Evolutionary conservation across 2,797 vertebrate species (phyloP).

Genomic region (Lophotriccus pileatus): DNA sequence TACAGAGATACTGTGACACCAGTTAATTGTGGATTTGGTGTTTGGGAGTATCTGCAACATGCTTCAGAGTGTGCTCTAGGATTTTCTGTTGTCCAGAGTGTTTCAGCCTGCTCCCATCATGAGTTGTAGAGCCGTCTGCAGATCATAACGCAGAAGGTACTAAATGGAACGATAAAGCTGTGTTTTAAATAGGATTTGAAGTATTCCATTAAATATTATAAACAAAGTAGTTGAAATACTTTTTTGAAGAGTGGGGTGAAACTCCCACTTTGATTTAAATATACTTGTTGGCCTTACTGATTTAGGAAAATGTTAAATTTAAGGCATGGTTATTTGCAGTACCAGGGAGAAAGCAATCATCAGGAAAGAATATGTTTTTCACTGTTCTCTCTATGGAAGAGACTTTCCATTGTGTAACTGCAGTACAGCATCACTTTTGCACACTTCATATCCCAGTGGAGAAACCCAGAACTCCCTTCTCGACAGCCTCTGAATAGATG

Average conservation of each 20-base stretch:
- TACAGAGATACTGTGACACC: not conserved
- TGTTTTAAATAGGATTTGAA: not conserved
- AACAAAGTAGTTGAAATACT: not conserved
- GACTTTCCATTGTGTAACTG: not conserved
- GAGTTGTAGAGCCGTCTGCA: not conserved
- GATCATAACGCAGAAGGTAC: not conserved
- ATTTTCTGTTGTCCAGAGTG: not conserved
- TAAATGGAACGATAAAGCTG: not conserved
- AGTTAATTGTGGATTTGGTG: not conserved
- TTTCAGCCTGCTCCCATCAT: rapidly evolving
- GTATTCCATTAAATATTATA: not conserved
- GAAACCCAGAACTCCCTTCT: not conserved
- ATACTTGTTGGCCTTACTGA: not conserved
- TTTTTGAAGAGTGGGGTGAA: not conserved
- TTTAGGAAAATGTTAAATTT: not conserved
- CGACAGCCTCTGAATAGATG: not conserved
- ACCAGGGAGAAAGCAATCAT: not conserved
- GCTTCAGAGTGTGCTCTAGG: rapidly evolving
- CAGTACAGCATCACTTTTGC: rapidly evolving
- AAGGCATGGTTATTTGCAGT: not conserved
- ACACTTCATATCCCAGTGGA: not conserved
- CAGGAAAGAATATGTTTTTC: not conserved
- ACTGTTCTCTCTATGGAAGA: not conserved
- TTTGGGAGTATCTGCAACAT: not conserved
- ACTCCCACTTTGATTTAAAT: not conserved